These are phyloP conservation scores for Falco peregrinus DNA, from an alignment of 2,797 vertebrate genomes.

Conservation along the genomic window DNA sequence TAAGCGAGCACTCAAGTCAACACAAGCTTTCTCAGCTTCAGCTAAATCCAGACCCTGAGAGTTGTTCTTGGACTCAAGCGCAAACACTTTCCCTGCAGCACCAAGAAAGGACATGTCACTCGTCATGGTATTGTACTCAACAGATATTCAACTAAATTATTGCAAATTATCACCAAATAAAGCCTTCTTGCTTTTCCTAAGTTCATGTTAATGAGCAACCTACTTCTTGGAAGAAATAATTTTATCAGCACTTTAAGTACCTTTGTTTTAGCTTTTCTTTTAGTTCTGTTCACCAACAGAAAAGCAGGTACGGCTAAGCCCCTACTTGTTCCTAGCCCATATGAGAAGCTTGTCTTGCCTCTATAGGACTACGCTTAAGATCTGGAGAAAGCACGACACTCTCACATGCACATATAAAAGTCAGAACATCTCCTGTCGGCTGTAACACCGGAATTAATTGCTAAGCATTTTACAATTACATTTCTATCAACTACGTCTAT, in stretches of 20 bases:
- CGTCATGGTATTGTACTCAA: neutral
- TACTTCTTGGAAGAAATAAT: neutral
- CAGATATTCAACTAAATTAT: neutral
- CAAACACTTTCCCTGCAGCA: conserved; percentile 87
- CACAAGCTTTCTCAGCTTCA: conserved; percentile 78
- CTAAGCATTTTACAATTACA: neutral
- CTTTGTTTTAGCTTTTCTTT: neutral
- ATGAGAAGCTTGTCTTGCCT: neutral
- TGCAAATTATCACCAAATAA: neutral
- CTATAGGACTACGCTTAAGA: neutral
- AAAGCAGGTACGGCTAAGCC: neutral
- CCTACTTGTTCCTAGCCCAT: neutral
- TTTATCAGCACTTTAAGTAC: neutral
- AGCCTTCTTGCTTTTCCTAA: neutral
- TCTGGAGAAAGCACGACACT: neutral
- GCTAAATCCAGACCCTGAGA: conserved; percentile 76
- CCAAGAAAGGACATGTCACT: conserved; percentile 42
- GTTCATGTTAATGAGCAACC: neutral
- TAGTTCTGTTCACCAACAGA: neutral
- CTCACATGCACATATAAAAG: neutral
- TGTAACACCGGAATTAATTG: neutral
- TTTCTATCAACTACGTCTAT: neutral
- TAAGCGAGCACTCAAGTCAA: conserved; percentile 79
- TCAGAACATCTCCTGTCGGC: neutral
- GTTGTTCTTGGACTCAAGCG: conserved; percentile 82